Conservation (phyloP, 53 echinoderm and acorn worm species). For the Paracentrotus lividus region DNA sequence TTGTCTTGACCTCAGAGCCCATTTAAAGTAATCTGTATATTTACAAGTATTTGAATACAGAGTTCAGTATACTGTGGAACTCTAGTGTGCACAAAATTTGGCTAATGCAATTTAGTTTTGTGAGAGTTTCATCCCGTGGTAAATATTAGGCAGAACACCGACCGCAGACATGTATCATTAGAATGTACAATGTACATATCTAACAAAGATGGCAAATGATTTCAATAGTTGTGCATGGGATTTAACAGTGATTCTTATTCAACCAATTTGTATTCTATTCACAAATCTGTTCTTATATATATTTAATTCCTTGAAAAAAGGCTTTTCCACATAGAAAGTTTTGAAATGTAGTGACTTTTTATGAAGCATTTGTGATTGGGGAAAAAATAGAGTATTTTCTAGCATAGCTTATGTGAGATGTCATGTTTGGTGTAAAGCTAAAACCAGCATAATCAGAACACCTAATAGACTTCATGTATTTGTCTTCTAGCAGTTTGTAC, state of each 20-base stretch:
- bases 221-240: not conserved
- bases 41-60: no score
- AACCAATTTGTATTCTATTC: not conserved
- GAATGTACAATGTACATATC: no score
- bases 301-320: not conserved
- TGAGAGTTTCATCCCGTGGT: no score
- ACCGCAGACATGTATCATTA: no score
- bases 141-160: no score
- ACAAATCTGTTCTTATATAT: not conserved
- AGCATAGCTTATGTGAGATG: not conserved
- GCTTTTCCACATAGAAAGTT: no score
- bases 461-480: not conserved
- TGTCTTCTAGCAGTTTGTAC: not conserved
- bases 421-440: not conserved
- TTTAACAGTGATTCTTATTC: not conserved
- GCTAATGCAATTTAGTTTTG: no score
- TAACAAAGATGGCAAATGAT: not conserved
- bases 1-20: no score
- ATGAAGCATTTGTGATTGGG: not conserved
- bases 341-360: not conserved
- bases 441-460: not conserved
- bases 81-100: no score
- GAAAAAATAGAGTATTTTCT: not conserved
- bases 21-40: no score
- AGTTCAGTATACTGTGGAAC: no score